Conservation (phyloP, 2,113 vertebrate species). For the Syngnathus scovelli region DNA sequence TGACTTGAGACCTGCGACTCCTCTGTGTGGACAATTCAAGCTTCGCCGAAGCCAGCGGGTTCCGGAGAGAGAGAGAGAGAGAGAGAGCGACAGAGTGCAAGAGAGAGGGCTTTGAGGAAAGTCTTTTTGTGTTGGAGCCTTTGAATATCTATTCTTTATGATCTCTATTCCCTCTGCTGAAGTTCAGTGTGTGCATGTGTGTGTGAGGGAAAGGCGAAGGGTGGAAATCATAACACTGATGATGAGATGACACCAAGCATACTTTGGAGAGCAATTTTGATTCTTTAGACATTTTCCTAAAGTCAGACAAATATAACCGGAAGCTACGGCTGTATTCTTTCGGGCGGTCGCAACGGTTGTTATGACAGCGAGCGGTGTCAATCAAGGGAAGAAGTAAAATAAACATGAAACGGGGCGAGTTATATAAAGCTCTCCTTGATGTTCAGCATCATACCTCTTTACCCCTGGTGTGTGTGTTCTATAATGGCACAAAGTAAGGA, state of each 20-base stretch:
- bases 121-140: slow-evolving; percentile 67
- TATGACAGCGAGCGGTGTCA: slow-evolving; percentile 73
- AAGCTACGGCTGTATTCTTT: slow-evolving; percentile 70
- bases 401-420: slow-evolving; percentile 75
- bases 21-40: slow-evolving; percentile 60
- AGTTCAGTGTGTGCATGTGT: slow-evolving; percentile 60
- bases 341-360: slow-evolving; percentile 72
- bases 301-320: slow-evolving; percentile 77
- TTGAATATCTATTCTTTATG: slow-evolving; percentile 72
- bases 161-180: slow-evolving; percentile 71
- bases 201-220: slow-evolving; percentile 55
- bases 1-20: slow-evolving; percentile 47
- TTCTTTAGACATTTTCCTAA: slow-evolving; percentile 74
- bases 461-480: slow-evolving; percentile 74
- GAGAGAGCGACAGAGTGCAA: slow-evolving; percentile 15
- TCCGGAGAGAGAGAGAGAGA: slow-evolving; percentile 29
- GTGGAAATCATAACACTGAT: slow-evolving; percentile 66
- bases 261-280: slow-evolving; percentile 72
- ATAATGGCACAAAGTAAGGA: slow-evolving; percentile 74
- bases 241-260: slow-evolving; percentile 70
- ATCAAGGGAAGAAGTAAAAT: slow-evolving; percentile 74
- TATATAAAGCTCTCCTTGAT: slow-evolving; percentile 79
- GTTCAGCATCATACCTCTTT: slow-evolving; percentile 74
- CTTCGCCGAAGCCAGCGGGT: slow-evolving; percentile 49
- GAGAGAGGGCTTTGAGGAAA: slow-evolving; percentile 62